A percentile compares a stretch with the other conserved stretches of the same genome.
Conservation (phyloP, 1,140 invertebrate genomes). For the Drosophila sechellia region DNA sequence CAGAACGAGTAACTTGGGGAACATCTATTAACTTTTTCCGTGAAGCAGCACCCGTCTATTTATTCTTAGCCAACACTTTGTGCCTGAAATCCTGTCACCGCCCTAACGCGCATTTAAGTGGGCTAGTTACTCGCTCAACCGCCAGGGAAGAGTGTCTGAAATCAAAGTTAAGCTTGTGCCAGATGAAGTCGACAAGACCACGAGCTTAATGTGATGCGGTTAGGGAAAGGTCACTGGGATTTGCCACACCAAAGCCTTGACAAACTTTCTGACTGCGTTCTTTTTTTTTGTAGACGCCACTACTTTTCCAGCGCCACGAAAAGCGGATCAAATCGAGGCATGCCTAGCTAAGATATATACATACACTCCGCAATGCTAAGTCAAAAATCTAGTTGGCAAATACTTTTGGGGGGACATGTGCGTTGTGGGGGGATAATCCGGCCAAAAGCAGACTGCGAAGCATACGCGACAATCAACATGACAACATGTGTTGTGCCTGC, state of each 20-base stretch:
- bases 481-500: constrained; percentile 62
- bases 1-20: no score
- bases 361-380: constrained; percentile 53
- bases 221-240: constrained; percentile 48
- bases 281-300: constrained; percentile 20
- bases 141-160: constrained; percentile 17
- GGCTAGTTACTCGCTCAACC: constrained; percentile 58
- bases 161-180: constrained; percentile 51
- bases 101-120: constrained; percentile 75
- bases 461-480: constrained; percentile 73
- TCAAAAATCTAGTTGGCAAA: constrained; percentile 81
- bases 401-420: constrained; percentile 49
- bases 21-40: background rate
- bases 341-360: constrained; percentile 25
- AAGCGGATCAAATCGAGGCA: constrained; percentile 41
- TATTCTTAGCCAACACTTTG: constrained; percentile 24
- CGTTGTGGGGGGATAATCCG: constrained; percentile 43
- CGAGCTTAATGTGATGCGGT: constrained; percentile 61
- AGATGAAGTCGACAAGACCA: constrained; percentile 49
- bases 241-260: constrained; percentile 36
- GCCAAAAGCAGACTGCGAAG: constrained; percentile 36
- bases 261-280: constrained; percentile 24
- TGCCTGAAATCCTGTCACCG: constrained; percentile 44
- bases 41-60: background rate
- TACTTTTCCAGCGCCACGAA: constrained; percentile 33